Conservation (phyloP, 2,797 vertebrate species). For the Hirundo rustica region DNA sequence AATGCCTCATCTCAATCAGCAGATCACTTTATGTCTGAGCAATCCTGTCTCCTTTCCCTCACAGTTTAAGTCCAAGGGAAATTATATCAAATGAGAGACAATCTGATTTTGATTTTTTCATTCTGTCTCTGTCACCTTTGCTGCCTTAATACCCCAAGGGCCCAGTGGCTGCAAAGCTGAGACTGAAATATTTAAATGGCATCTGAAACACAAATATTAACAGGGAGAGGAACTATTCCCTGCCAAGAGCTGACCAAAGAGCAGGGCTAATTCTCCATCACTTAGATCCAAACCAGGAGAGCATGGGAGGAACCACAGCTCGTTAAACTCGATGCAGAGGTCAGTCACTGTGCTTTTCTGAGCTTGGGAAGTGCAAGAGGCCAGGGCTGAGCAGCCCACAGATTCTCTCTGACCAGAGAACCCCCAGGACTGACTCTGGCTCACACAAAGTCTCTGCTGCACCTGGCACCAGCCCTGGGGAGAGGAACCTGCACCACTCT, state of each 20-base stretch:
- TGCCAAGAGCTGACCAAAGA: background rate
- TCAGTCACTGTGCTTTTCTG: background rate
- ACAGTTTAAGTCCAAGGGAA: background rate
- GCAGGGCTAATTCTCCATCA: background rate
- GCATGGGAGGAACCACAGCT: background rate
- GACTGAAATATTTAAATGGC: conserved; percentile 9
- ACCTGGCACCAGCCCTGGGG: background rate
- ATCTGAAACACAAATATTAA: background rate
- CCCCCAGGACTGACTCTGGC: background rate
- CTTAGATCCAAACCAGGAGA: background rate
- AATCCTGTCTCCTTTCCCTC: background rate
- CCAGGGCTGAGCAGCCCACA: background rate
- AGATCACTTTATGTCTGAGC: background rate
- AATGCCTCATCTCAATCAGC: background rate
- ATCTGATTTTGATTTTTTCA: background rate
- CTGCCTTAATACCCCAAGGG: background rate
- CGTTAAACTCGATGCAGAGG: background rate
- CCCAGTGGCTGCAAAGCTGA: background rate
- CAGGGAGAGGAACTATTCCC: background rate
- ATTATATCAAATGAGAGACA: background rate
- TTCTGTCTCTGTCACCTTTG: background rate
- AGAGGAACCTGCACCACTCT: background rate
- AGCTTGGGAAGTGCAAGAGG: background rate
- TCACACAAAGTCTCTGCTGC: background rate
- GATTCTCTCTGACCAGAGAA: background rate